These are phyloP conservation scores for Eurystomus glaucurus DNA, from an alignment of 2,797 vertebrate species.

Conservation along the genomic window DNA sequence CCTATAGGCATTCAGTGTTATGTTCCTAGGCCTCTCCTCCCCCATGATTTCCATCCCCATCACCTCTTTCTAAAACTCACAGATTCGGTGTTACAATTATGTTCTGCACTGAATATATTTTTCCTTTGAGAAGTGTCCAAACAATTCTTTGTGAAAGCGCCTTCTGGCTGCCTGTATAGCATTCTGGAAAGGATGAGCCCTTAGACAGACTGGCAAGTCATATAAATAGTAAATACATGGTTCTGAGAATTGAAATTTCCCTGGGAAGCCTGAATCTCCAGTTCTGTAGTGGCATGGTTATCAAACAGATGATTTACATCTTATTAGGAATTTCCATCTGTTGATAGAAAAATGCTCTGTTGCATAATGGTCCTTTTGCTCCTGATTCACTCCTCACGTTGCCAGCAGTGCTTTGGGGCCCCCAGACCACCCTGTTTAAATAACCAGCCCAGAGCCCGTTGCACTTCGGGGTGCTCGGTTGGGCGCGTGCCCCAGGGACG, in stretches of 20 bases:
- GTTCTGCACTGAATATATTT: slow-evolving; percentile 40
- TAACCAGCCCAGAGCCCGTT: not conserved
- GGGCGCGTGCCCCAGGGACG: fast-evolving
- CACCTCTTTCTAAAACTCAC: not conserved
- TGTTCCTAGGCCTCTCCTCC: not conserved
- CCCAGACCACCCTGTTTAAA: not conserved
- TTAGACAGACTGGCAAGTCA: slow-evolving; percentile 33
- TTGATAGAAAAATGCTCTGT: slow-evolving; percentile 19
- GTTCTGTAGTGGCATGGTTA: not conserved
- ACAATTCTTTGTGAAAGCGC: slow-evolving; percentile 55
- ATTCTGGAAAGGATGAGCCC: not conserved
- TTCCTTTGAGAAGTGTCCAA: not conserved
- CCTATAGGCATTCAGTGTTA: not conserved
- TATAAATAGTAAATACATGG: slow-evolving; percentile 10
- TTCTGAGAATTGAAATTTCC: slow-evolving; percentile 34
- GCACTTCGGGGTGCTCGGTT: not conserved
- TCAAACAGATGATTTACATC: slow-evolving; percentile 50
- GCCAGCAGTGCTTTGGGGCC: not conserved
- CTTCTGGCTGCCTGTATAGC: slow-evolving; percentile 29
- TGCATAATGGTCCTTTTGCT: not conserved
- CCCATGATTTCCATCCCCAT: not conserved
- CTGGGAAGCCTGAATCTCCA: slow-evolving; percentile 43
- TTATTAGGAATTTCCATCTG: slow-evolving; percentile 42
- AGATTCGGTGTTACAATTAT: slow-evolving; percentile 26
- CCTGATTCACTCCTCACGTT: not conserved